phyloP scores from a whole-genome alignment of 2,797 vertebrate genomes.

The Notolabrus celidotus region DNA sequence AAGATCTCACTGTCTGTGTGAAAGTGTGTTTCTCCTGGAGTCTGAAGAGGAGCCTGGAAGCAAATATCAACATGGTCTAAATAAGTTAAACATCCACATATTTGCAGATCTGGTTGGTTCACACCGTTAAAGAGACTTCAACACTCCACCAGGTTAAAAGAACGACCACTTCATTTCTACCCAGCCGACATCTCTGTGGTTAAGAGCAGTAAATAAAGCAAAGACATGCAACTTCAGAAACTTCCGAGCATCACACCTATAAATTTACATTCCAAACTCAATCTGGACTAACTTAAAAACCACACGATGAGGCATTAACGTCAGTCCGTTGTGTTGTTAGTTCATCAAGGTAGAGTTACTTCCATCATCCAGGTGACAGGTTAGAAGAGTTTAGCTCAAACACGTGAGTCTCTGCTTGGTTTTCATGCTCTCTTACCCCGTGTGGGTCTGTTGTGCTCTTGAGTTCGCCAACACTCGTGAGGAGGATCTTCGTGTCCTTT shows the following conservation, averaged over 20 bases:
- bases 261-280: conserved; percentile 14
- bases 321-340: conserved; percentile 44
- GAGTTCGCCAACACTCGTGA: conserved; percentile 69
- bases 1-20: conserved; percentile 22
- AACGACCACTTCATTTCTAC: not conserved
- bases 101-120: conserved; percentile 4
- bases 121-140: conserved; percentile 5
- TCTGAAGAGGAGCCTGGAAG: conserved; percentile 75
- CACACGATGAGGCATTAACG: not conserved
- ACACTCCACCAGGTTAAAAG: conserved; percentile 30
- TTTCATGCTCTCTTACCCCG: conserved; percentile 88
- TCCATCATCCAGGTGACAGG: conserved; percentile 41
- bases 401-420: conserved; percentile 31
- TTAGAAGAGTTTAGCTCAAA: conserved; percentile 24
- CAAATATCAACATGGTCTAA: conserved; percentile 61
- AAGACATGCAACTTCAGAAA: conserved; percentile 46
- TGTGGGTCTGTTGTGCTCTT: conserved; percentile 80
- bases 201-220: conserved; percentile 8
- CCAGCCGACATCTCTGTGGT: conserved; percentile 1
- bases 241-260: not conserved
- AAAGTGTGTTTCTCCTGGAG: conserved; percentile 55
- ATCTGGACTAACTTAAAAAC: not conserved
- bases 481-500: conserved; percentile 45
- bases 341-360: conserved; percentile 40
- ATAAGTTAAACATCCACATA: conserved; percentile 10